These are phyloP conservation scores for Chelon labrosus DNA, from an alignment of 2,797 vertebrate species.

Conservation along the genomic window DNA sequence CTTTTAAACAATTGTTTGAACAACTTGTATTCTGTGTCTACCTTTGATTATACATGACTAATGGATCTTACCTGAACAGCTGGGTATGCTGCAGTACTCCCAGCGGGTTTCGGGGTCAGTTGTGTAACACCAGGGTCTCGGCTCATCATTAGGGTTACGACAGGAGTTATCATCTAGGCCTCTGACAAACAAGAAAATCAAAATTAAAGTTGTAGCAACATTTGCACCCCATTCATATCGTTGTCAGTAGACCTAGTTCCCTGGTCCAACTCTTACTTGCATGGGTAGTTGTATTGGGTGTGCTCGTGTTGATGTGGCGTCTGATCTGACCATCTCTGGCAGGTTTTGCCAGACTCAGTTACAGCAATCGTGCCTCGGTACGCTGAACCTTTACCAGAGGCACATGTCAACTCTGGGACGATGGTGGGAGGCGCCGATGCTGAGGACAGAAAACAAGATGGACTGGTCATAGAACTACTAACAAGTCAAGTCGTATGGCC, in stretches of 20 bases:
- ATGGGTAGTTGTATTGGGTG: conserved; percentile 93
- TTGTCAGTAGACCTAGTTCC: not conserved
- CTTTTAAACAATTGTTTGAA: too few species aligned
- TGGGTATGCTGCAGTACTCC: conserved; percentile 92
- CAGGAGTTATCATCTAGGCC: conserved; percentile 91
- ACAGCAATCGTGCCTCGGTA: conserved; percentile 87
- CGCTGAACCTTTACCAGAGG: conserved; percentile 85
- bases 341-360: conserved; percentile 88
- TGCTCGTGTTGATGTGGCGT: conserved; percentile 89
- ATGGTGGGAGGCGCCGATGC: conserved; percentile 86
- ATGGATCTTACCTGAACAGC: too few species aligned
- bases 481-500: too few species aligned
- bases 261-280: conserved; percentile 86
- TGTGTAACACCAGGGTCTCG: conserved; percentile 95
- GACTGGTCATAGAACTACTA: too few species aligned
- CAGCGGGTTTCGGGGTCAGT: conserved; percentile 84
- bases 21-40: too few species aligned
- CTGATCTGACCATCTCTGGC: conserved; percentile 91
- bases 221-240: too few species aligned
- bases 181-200: conserved; percentile 77
- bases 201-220: not conserved
- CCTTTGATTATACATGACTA: too few species aligned
- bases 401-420: conserved; percentile 86
- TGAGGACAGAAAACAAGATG: conserved; percentile 45
- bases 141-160: conserved; percentile 93